These are phyloP conservation scores for Lepilemur septentrionalis DNA, from an alignment of 2,797 vertebrate genomes.

Conservation along the genomic window DNA sequence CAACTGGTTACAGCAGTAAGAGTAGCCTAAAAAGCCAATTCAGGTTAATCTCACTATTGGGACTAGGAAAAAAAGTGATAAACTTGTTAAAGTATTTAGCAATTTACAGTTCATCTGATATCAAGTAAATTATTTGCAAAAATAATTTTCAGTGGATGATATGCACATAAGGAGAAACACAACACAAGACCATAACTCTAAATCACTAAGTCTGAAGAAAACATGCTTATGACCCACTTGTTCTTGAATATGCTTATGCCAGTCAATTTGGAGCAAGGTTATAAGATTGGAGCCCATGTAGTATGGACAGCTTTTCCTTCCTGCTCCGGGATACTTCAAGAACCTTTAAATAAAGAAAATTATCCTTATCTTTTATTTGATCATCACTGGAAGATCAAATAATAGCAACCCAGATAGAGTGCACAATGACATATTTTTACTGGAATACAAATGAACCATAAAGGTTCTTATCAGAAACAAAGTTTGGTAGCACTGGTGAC, in stretches of 20 bases:
- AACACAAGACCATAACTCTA: not conserved
- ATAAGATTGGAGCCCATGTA: not conserved
- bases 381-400: not conserved
- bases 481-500: not conserved
- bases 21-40: not conserved
- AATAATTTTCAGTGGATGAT: not conserved
- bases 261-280: not conserved
- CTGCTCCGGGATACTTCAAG: not conserved
- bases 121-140: not conserved
- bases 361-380: not conserved
- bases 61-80: not conserved
- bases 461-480: constrained; percentile 1
- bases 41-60: not conserved
- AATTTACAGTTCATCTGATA: not conserved
- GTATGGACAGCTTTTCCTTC: not conserved
- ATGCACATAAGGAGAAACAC: not conserved
- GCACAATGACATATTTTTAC: not conserved
- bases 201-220: not conserved
- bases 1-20: not conserved
- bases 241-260: not conserved
- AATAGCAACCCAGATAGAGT: not conserved
- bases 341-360: not conserved
- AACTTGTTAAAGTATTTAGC: not conserved
- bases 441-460: not conserved
- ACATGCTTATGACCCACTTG: not conserved